A percentile compares a stretch with the other conserved stretches of the same genome.
phyloP scores from a whole-genome alignment of 92 coral and sea anemone genomes.

The Epizoanthus ramosus region DNA sequence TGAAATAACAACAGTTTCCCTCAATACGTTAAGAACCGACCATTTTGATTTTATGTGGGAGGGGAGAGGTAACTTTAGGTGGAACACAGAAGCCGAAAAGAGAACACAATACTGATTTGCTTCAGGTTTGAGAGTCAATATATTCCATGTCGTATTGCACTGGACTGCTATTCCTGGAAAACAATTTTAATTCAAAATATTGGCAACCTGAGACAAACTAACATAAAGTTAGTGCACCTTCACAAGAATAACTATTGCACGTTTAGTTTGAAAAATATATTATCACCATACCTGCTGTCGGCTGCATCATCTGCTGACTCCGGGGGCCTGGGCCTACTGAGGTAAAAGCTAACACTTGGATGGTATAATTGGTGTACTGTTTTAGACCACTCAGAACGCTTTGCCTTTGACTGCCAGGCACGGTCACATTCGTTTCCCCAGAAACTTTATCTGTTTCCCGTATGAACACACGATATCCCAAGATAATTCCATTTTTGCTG shows the following conservation, averaged over 20 bases:
- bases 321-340: constrained; percentile 7
- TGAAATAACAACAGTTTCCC: too few species aligned
- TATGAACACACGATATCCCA: neutral
- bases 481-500: neutral
- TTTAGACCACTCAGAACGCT: neutral
- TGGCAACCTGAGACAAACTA: too few species aligned
- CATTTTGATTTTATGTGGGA: neutral
- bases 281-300: neutral
- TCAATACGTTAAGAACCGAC: too few species aligned
- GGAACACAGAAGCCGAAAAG: too few species aligned
- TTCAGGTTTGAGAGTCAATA: too few species aligned
- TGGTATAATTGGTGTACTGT: neutral
- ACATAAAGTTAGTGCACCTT: too few species aligned
- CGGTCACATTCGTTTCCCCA: neutral
- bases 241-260: too few species aligned
- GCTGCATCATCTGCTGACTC: neutral
- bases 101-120: too few species aligned
- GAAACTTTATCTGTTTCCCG: neutral
- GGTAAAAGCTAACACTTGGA: neutral
- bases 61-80: too few species aligned
- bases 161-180: too few species aligned
- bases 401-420: neutral
- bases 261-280: neutral
- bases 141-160: too few species aligned
- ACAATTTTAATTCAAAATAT: too few species aligned